Conservation (phyloP, 2,113 vertebrate species). For the Cyanoliseus patagonus region DNA sequence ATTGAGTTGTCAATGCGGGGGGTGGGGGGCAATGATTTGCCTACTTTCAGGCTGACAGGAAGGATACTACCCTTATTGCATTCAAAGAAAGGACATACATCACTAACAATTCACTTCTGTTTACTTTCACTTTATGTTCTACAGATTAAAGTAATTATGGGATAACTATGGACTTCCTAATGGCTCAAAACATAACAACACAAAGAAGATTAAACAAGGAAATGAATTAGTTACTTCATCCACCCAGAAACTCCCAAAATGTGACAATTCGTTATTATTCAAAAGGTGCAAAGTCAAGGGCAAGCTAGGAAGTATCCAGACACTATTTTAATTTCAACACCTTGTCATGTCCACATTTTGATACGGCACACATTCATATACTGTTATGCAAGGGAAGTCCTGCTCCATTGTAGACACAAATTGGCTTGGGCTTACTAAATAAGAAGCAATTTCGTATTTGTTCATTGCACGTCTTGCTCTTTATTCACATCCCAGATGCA, state of each 20-base stretch:
- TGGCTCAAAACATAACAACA: background rate
- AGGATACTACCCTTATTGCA: background rate
- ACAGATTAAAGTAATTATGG: background rate
- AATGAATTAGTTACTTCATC: background rate
- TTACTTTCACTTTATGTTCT: background rate
- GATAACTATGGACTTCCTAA: background rate
- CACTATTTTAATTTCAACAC: background rate
- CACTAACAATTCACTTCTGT: background rate
- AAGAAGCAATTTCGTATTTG: background rate
- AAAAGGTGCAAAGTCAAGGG: background rate
- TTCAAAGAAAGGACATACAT: background rate
- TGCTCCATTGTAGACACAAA: background rate
- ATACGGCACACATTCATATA: background rate
- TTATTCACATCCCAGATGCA: background rate
- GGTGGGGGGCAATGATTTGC: background rate
- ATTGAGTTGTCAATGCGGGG: background rate
- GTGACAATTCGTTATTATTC: background rate
- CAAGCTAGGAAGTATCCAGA: background rate
- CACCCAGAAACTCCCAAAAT: background rate
- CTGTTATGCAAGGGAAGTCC: background rate
- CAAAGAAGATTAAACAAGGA: background rate
- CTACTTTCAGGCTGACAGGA: background rate
- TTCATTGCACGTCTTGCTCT: background rate
- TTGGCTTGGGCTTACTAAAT: background rate
- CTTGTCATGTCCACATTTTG: background rate